Conservation (phyloP, 2,113 vertebrate genomes). For the Silurus glanis region DNA sequence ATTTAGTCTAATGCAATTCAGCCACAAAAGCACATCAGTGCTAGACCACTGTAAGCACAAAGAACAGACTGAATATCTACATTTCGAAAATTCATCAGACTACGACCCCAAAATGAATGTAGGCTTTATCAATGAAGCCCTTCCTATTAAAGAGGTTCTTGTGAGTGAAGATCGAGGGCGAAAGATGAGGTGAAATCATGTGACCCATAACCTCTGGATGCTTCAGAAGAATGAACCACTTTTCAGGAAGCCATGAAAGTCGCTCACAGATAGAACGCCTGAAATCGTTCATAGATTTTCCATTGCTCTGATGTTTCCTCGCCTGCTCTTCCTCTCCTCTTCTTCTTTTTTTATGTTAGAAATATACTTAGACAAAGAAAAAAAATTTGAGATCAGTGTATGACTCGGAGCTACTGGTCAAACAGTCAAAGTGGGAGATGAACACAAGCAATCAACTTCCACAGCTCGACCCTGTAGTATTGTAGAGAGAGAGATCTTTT, state of each 20-base stretch:
- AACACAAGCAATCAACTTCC: conserved; percentile 37
- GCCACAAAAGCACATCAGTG: conserved; percentile 51
- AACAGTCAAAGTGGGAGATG: conserved; percentile 31
- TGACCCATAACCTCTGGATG: conserved; percentile 41
- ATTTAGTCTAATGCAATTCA: conserved; percentile 46
- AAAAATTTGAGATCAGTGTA: conserved; percentile 17
- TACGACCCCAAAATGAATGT: conserved; percentile 48
- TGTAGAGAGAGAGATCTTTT: background rate
- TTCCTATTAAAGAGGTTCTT: conserved; percentile 47
- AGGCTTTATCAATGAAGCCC: conserved; percentile 47
- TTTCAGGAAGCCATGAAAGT: conserved; percentile 26
- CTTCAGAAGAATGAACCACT: conserved; percentile 34
- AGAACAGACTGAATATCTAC: conserved; percentile 34
- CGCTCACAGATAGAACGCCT: conserved; percentile 10
- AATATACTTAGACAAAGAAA: conserved; percentile 17
- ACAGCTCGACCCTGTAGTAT: background rate
- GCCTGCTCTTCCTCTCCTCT: conserved; percentile 18
- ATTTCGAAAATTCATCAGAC: conserved; percentile 46
- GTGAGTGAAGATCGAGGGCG: conserved; percentile 30
- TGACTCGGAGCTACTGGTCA: conserved; percentile 43
- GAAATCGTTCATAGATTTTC: conserved; percentile 24
- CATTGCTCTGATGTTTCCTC: background rate
- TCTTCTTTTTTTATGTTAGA: conserved; percentile 13
- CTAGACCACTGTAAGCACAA: conserved; percentile 8
- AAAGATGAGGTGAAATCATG: conserved; percentile 52